Evolutionary conservation across 1,140 invertebrate species (phyloP), one percentile per base, ranked within the genome.

Genomic region (Scaptomyza graminum): DNA sequence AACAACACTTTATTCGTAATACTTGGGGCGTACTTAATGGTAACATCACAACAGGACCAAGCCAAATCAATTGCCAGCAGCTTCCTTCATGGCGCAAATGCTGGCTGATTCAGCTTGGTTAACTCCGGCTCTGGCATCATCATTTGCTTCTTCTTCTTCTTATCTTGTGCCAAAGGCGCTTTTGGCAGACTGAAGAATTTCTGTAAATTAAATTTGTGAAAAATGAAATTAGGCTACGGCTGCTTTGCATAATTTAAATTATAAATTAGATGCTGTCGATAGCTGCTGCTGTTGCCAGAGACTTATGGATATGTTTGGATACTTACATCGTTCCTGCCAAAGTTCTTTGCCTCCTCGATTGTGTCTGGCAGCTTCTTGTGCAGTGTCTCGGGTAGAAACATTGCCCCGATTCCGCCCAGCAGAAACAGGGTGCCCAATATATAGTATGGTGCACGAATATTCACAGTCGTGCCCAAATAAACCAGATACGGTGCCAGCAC

Each of bases 401-500:
- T 74, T 4, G 93, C 93, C 0, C 94, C 76, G 3, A 93, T 87
- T 4, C 93, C 94, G 13, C 94, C 94, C 3, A 93, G 57, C 18
- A 95, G 82, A 18, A 94, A 93, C 9, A 95, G 84, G 5, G 91
- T 88, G 11, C 92, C 90, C 90, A 94, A 92, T 44, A 95, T 92
- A 63, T 93, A 91, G 54, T 94, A 95, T 90, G 95, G 92, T 47
- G 91, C 93, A 81, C 82, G 92, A 50, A 90, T 90, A 79, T 93
- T 79, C 12, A 83, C 79, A 5, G 79, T 87, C 37, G 79, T 85
- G 13, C 79, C 96, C 90, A 95, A 91, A 81, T 95, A 95, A 4
- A 96, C 93, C 41, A 97, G 92, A 79, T 96, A 96, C 0, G 96
- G 96, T 0, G 94, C 94, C 8, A 96, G 59, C 11, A 95, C 94